phyloP scores from a whole-genome alignment of 1,140 invertebrate genomes.

The Daktulosphaira vitifoliae region DNA sequence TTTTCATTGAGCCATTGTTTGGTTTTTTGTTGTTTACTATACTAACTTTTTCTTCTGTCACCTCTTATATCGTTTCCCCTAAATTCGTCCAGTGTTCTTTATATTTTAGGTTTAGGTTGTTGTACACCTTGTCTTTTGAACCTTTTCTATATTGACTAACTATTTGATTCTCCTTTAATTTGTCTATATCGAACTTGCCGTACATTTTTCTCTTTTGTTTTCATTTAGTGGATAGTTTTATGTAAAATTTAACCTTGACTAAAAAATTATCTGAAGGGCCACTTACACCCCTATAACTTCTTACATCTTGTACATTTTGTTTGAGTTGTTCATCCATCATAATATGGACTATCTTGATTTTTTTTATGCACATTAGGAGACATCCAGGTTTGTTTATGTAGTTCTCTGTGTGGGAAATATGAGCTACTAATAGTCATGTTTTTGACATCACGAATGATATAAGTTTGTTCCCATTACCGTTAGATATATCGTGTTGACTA shows the following conservation, averaged over 20 bases:
- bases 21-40: background rate
- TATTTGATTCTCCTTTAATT: background rate
- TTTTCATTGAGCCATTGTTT: background rate
- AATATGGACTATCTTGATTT: constrained; percentile 37
- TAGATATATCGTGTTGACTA: constrained; percentile 38
- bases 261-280: constrained; percentile 34
- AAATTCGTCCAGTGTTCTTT: background rate
- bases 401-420: constrained; percentile 36
- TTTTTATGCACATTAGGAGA: constrained; percentile 35
- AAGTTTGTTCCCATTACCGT: constrained; percentile 37
- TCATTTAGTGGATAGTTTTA: constrained; percentile 6
- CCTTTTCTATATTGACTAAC: background rate
- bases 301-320: constrained; percentile 27
- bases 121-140: background rate
- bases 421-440: constrained; percentile 37
- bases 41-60: background rate
- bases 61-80: background rate
- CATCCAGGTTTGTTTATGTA: constrained; percentile 38
- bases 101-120: background rate
- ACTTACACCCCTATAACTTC: constrained; percentile 32
- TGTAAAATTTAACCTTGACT: constrained; percentile 26
- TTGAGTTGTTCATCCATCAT: constrained; percentile 29
- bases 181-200: background rate
- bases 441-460: constrained; percentile 35
- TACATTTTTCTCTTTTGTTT: constrained; percentile 31